Evolutionary conservation across 2,113 vertebrate genomes (phyloP), one percentile per base, ranked within the genome.

Genomic region (Sebastes schlegelii): DNA sequence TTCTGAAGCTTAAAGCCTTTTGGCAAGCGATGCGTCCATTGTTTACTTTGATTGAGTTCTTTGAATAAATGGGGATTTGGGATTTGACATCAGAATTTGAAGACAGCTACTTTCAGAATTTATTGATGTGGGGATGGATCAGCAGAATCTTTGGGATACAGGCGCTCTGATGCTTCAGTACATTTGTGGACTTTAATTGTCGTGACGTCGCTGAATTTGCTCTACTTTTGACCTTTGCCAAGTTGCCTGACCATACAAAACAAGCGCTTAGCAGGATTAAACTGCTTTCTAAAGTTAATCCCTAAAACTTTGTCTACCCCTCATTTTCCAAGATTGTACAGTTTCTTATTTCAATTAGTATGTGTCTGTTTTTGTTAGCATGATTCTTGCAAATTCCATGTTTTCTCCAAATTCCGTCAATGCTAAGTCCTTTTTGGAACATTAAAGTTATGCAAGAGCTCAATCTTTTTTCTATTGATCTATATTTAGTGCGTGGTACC

Each of bases 11-110:
- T 84, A 63, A 89, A 94, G 90, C 88, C 70, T 88, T 80, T 87
- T 89, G 89, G 93, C 88, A 77, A 80, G 77, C 79, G 54, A 79
- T 64, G 89, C 58, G 12, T 83, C 86, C 40, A 76, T 90, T 94
- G 92, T 94, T 93, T 93, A 88, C 80, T 88, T 77, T 88, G 85
- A 93, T 87, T 88, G 84, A 87, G 89, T 91, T 91, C 58, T 89
- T 88, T 86, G 83, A 85, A 84, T 79, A 79, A 85, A 90, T 82
- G 60, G 80, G 84, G 84, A 86, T 84, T 90, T 85, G 87, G 82
- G 89, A 89, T 84, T 92, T 86, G 54, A 92, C 85, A 85, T 83
- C 72, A 77, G 81, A 83, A 86, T 77, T 74, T 85, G 49, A 86
- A 89, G 76, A 83, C 23, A 5, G 69, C 73, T 61, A 79, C 83